Evolutionary conservation across 2,113 vertebrate species (phyloP).

Genomic region (Uria aalge): DNA sequence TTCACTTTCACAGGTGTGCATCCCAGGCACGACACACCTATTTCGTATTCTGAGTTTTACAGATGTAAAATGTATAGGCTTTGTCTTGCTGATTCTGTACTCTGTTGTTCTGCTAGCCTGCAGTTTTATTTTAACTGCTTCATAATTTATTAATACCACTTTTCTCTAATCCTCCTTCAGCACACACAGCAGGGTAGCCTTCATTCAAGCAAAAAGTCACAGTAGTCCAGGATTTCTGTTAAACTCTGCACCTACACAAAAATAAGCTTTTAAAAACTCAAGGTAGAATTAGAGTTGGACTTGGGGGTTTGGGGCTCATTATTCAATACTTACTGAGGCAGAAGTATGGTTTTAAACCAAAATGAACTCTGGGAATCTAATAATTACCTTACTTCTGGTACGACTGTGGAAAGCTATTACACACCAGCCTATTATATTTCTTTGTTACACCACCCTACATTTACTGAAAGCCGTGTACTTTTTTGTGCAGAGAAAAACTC

Average conservation of each 20-base stretch:
- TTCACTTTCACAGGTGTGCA: background rate
- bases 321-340: conserved; percentile 59
- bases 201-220: conserved; percentile 37
- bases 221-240: background rate
- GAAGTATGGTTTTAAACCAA: conserved; percentile 64
- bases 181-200: conserved; percentile 13
- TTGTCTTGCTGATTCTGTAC: conserved; percentile 44
- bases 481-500: conserved; percentile 11
- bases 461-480: conserved; percentile 16
- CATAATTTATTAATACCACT: conserved; percentile 60
- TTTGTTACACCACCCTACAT: background rate
- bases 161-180: conserved; percentile 50
- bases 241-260: conserved; percentile 38
- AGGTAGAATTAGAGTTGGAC: conserved; percentile 51
- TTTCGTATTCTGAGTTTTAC: background rate
- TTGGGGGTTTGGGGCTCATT: conserved; percentile 22
- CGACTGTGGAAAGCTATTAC: conserved; percentile 20
- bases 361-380: conserved; percentile 56
- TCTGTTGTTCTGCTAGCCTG: conserved; percentile 19
- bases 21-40: background rate
- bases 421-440: background rate
- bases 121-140: conserved; percentile 54
- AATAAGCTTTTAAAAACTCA: conserved; percentile 58
- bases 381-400: conserved; percentile 52
- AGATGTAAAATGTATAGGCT: background rate